phyloP scores from a whole-genome alignment of 2,113 vertebrate genomes.

The Trochalopteron elliotii region DNA sequence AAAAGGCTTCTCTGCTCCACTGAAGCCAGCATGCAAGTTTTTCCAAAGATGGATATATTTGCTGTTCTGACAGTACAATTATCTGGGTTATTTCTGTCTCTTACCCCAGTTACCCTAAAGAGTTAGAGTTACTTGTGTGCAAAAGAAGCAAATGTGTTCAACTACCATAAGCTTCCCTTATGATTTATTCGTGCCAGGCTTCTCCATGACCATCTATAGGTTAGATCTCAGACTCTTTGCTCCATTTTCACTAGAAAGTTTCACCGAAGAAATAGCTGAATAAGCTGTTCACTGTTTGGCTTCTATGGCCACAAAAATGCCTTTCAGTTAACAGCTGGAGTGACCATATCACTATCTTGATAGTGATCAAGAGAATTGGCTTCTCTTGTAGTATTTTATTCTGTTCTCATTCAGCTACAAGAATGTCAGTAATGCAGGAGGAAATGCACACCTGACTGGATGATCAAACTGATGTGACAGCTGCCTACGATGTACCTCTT shows the following conservation, averaged over 20 bases:
- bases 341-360: background rate
- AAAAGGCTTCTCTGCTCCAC: background rate
- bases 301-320: background rate
- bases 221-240: background rate
- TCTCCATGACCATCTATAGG: background rate
- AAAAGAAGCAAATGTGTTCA: background rate
- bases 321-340: background rate
- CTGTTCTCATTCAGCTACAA: background rate
- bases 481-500: rapidly evolving
- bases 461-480: background rate
- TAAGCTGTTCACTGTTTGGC: background rate
- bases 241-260: background rate
- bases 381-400: background rate
- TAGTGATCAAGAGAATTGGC: background rate
- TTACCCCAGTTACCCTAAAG: background rate
- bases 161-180: background rate
- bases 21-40: background rate
- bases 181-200: background rate
- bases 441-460: background rate
- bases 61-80: background rate
- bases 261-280: background rate
- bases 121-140: background rate
- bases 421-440: conserved; percentile 33
- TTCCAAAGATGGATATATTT: conserved; percentile 39
- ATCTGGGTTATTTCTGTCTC: conserved; percentile 35